phyloP scores from a whole-genome alignment of 2,113 vertebrate species.

The Nesospiza acunhae region DNA sequence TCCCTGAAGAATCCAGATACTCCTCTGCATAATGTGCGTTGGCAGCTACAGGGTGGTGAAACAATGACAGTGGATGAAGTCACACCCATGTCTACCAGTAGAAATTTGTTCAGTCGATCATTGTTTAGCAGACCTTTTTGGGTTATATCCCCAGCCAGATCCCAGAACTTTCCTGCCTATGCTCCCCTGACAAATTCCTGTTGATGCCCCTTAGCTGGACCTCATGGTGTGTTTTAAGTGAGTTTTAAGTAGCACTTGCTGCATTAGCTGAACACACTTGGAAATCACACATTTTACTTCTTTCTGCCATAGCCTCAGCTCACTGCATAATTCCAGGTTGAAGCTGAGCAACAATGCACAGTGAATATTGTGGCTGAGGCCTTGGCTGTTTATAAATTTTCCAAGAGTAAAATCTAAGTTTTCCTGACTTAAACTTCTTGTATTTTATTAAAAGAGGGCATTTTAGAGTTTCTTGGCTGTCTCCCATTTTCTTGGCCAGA shows the following conservation, averaged over 20 bases:
- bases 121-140: background rate
- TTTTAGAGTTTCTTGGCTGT: conserved; percentile 34
- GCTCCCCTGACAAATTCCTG: background rate
- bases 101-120: background rate
- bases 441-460: background rate
- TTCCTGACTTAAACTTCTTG: background rate
- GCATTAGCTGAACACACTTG: background rate
- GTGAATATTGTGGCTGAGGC: background rate
- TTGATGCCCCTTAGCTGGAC: background rate
- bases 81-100: background rate
- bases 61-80: background rate
- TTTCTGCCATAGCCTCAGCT: background rate
- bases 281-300: background rate
- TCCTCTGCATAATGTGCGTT: background rate
- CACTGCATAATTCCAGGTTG: background rate
- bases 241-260: background rate
- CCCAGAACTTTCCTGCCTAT: background rate
- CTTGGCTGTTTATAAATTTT: conserved; percentile 9
- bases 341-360: background rate
- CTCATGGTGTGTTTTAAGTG: rapidly evolving
- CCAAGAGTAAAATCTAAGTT: background rate
- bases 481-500: conserved; percentile 10
- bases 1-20: background rate
- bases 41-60: background rate
- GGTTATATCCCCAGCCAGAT: rapidly evolving